Percentiles rank a stretch among this genome's conserved stretches.
These are phyloP conservation scores for Passer domesticus DNA, from an alignment of 2,113 vertebrate genomes.

Conservation along the genomic window DNA sequence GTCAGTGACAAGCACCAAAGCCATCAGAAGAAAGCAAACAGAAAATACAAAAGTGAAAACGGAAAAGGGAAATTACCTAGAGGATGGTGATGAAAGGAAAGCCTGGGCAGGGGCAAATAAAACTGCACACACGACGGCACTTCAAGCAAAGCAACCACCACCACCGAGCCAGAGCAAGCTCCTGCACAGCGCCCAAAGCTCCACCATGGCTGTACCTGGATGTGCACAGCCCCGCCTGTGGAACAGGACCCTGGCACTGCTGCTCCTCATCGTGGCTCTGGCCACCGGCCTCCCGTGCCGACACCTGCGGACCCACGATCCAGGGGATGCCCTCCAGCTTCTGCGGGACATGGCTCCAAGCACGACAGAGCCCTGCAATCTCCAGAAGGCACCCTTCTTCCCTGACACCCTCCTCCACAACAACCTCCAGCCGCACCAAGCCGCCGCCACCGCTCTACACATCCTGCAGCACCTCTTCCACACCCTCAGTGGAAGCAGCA, in stretches of 20 bases:
- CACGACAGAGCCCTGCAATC: fast-evolving
- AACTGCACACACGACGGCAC: fast-evolving
- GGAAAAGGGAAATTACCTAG: not conserved
- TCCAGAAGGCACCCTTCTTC: not conserved
- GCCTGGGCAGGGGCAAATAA: not conserved
- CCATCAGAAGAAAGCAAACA: not conserved
- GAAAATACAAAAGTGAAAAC: slow-evolving; percentile 35
- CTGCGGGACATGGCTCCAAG: not conserved
- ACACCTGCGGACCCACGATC: not conserved
- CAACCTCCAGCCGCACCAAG: not conserved
- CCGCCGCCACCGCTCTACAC: not conserved
- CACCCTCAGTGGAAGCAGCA: not conserved
- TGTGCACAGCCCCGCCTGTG: fast-evolving
- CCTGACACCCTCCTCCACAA: not conserved
- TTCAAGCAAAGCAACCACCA: not conserved
- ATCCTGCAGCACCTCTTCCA: not conserved
- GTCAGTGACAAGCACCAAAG: not conserved
- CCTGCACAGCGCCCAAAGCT: not conserved
- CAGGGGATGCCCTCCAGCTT: not conserved
- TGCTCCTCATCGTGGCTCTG: not conserved
- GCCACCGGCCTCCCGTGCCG: not conserved
- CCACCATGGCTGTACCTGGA: not conserved
- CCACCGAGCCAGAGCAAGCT: not conserved
- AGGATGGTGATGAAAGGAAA: slow-evolving; percentile 16
- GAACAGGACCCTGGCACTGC: not conserved